Conservation (phyloP, 2,888 invertebrate genomes). For the Esperia sulphurella region DNA sequence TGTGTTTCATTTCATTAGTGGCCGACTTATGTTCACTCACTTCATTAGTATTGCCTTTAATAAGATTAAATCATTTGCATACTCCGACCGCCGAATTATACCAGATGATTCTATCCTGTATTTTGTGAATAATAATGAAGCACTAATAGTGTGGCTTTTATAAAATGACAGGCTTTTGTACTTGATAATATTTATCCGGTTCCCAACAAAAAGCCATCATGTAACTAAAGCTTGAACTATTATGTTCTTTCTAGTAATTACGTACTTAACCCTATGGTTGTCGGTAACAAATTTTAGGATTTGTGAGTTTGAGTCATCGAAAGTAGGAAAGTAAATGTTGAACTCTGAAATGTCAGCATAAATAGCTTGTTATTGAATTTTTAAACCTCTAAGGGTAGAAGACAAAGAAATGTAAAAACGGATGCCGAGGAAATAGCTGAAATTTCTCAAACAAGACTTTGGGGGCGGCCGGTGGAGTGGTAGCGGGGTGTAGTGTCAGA, state of each 20-base stretch:
- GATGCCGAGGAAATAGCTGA: conserved; percentile 43
- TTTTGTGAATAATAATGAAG: conserved; percentile 1
- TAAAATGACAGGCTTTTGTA: background rate
- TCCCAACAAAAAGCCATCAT: background rate
- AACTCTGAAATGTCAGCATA: background rate
- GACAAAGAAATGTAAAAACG: conserved; percentile 37
- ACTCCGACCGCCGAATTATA: conserved; percentile 2
- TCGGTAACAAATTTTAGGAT: too few species aligned
- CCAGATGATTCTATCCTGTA: background rate
- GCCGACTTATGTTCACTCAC: conserved; percentile 33
- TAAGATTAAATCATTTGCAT: conserved; percentile 40
- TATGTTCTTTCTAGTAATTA: too few species aligned
- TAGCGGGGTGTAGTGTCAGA: conserved; percentile 24
- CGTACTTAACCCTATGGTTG: too few species aligned
- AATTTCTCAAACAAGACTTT: conserved; percentile 46
- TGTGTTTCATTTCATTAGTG: conserved; percentile 49
- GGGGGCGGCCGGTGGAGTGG: conserved; percentile 26
- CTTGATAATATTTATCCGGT: background rate
- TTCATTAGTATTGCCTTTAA: conserved; percentile 41
- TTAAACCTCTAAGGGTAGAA: conserved; percentile 8
- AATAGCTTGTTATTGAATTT: conserved; percentile 8
- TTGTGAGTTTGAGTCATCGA: too few species aligned
- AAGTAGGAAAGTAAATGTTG: background rate
- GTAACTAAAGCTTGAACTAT: background rate
- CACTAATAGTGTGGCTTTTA: background rate